Conservation (phyloP, 2,113 vertebrate species). For the Rhinolophus ferrumequinum region DNA sequence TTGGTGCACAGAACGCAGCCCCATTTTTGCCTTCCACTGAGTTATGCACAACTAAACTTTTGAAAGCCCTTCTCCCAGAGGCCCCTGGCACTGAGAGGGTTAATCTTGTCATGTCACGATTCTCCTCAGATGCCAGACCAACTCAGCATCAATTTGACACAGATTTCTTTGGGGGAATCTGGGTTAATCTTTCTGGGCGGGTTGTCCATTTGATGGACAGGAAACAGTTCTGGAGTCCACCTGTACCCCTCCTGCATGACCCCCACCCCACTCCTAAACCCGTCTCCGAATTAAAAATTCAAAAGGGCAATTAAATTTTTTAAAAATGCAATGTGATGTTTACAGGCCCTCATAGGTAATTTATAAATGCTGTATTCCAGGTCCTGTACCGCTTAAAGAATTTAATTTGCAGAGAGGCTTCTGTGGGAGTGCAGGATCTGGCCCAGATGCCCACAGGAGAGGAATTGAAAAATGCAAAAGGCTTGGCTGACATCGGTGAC, state of each 20-base stretch:
- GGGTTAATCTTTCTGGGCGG: conserved; percentile 82
- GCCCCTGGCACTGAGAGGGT: conserved; percentile 75
- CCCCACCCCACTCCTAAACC: background rate
- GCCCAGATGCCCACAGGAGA: conserved; percentile 75
- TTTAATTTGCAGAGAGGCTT: conserved; percentile 80
- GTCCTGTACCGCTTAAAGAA: conserved; percentile 80
- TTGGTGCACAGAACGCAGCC: conserved; percentile 9
- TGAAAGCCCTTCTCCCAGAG: conserved; percentile 73
- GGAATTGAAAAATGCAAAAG: conserved; percentile 81
- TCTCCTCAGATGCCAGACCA: conserved; percentile 82
- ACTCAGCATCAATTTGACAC: conserved; percentile 86
- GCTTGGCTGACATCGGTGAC: conserved; percentile 65
- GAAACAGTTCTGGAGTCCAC: conserved; percentile 49
- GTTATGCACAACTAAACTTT: conserved; percentile 57
- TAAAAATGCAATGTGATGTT: conserved; percentile 78
- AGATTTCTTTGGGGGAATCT: conserved; percentile 85
- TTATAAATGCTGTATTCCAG: conserved; percentile 81
- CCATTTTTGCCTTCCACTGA: conserved; percentile 42
- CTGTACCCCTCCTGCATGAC: conserved; percentile 52
- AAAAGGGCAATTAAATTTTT: conserved; percentile 84
- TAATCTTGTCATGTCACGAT: conserved; percentile 83
- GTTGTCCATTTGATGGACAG: conserved; percentile 82
- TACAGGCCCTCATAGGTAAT: conserved; percentile 86
- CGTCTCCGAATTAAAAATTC: conserved; percentile 86
- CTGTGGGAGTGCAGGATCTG: conserved; percentile 58